These are phyloP conservation scores for Symphodus melops DNA, from an alignment of 2,113 vertebrate genomes.

Conservation along the genomic window DNA sequence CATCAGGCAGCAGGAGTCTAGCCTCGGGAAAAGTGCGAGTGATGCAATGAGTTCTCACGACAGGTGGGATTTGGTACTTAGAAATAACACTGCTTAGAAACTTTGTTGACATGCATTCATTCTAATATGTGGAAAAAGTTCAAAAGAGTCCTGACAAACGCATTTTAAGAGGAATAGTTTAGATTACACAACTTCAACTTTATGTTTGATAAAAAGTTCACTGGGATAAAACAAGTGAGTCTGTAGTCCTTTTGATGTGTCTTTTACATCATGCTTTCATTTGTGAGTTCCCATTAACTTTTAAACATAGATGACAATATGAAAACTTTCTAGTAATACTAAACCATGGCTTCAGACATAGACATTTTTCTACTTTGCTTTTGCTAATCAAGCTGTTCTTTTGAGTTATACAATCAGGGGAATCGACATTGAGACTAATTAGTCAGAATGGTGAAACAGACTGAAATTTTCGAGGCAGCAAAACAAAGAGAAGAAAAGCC, in stretches of 20 bases:
- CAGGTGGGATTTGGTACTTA: constrained; percentile 31
- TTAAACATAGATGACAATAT: not conserved
- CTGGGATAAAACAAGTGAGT: not conserved
- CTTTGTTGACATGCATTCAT: constrained; percentile 11
- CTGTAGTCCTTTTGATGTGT: constrained; percentile 2
- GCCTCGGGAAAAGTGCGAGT: constrained; percentile 24
- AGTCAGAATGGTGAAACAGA: not conserved
- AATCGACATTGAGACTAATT: constrained; percentile 20
- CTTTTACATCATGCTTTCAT: not conserved
- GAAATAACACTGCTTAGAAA: constrained; percentile 21
- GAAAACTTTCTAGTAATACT: not conserved
- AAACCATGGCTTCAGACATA: not conserved
- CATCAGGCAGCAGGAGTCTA: constrained; percentile 45
- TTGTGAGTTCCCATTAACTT: not conserved
- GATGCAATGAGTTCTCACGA: constrained; percentile 45
- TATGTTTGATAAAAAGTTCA: constrained; percentile 24
- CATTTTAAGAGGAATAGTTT: not conserved
- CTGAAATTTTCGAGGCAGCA: not conserved
- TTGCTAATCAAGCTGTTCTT: not conserved
- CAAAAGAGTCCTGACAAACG: constrained; percentile 2
- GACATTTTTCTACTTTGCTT: not conserved
- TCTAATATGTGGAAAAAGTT: constrained; percentile 19
- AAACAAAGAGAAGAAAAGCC: constrained; percentile 16
- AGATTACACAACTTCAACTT: not conserved
- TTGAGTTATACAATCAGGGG: not conserved